A percentile compares a stretch with the other conserved stretches of the same genome.
These are phyloP conservation scores for Drosophila santomea DNA, from an alignment of 1,140 invertebrate species.

Conservation along the genomic window DNA sequence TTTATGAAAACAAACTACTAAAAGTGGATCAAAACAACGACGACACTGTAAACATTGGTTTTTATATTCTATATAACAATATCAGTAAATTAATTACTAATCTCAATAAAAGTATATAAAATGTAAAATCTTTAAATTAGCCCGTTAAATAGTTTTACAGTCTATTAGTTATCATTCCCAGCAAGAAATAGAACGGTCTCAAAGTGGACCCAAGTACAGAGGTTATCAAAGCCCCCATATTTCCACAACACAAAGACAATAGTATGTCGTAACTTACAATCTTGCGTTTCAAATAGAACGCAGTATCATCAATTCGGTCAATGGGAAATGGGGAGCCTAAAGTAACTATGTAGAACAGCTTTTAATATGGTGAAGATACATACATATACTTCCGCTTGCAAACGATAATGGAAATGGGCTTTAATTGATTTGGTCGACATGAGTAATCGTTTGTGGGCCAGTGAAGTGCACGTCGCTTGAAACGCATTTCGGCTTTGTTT, in stretches of 20 bases:
- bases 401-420: constrained; percentile 4
- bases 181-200: background rate
- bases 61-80: no score
- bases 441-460: constrained; percentile 24
- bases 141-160: background rate
- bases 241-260: background rate
- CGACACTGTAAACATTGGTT: background rate
- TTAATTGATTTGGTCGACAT: constrained; percentile 29
- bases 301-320: constrained; percentile 11
- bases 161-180: no score
- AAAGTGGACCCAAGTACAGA: background rate
- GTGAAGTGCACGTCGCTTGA: constrained; percentile 18
- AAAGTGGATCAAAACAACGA: background rate
- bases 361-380: background rate
- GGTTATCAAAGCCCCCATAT: constrained; percentile 8
- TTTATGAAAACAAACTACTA: constrained; percentile 2
- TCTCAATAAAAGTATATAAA: no score
- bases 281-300: constrained; percentile 4
- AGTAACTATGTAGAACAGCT: background rate
- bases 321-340: background rate
- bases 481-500: constrained; percentile 51
- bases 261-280: background rate
- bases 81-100: no score
- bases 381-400: background rate
- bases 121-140: no score